These are phyloP conservation scores for Australoheros facetus DNA, from an alignment of 2,797 vertebrate species.

Conservation along the genomic window DNA sequence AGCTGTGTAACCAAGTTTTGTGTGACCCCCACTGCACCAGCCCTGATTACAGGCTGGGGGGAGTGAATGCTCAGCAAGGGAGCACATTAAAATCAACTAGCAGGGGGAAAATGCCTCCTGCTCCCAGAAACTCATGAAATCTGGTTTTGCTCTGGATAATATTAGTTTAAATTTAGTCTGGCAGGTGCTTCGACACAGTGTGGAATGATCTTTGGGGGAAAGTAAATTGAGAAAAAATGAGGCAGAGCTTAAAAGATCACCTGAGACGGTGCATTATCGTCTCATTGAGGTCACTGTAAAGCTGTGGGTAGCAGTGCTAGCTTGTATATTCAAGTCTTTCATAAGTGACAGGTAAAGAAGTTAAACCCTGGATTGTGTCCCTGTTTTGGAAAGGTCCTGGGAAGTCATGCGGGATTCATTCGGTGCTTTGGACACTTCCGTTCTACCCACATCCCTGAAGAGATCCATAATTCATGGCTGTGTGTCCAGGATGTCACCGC, in stretches of 20 bases:
- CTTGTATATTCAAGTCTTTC: constrained; percentile 19
- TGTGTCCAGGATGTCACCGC: constrained; percentile 76
- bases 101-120: constrained; percentile 16
- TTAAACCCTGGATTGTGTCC: constrained; percentile 45
- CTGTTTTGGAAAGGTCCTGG: constrained; percentile 55
- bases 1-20: constrained; percentile 42
- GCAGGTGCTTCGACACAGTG: background rate
- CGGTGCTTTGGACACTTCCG: constrained; percentile 68
- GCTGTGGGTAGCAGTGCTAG: background rate
- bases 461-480: constrained; percentile 82
- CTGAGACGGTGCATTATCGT: background rate
- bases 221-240: background rate
- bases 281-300: background rate
- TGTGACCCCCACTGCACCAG: constrained; percentile 52
- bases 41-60: constrained; percentile 57
- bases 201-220: background rate
- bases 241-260: background rate
- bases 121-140: constrained; percentile 42
- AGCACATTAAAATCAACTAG: constrained; percentile 63
- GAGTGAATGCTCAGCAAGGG: constrained; percentile 33
- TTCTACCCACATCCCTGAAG: constrained; percentile 54
- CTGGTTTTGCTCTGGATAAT: constrained; percentile 16
- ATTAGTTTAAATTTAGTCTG: constrained; percentile 1
- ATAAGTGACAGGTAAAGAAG: constrained; percentile 37
- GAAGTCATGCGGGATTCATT: constrained; percentile 73